Base-by-base conservation (phyloP, 2,888 invertebrate species). In the Volucella inanis region DNA sequence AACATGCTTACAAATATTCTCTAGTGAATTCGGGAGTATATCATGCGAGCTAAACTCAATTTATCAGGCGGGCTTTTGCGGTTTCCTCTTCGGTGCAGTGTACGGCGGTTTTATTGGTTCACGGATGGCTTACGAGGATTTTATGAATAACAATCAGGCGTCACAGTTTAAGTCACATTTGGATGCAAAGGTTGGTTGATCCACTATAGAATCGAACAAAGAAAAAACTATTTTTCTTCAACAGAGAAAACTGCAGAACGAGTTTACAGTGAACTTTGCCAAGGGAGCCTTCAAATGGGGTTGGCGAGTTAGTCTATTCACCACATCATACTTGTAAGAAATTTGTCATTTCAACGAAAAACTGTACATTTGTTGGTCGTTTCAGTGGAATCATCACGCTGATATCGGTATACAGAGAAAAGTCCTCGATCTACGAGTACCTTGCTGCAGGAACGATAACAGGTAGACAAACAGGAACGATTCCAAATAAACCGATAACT, bases 61-160 rank as follows among this genome's bases (percentile, higher is more conserved):
- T 2, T 89, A 94, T 43, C 95, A 96, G 90, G 93, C 94, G 3
- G 91, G 93, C 6, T 89, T 94, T 55, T 88, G 93, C 79, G 96
- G 95, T 14, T 91, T 93, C 3, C 92, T 96, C 57, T 76, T 94
- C 22, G 97, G 96, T 14, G 94, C 93, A 0, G 87, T 94, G 54
- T 93, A 95, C 89, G 96, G 96, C 67, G 96, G 96, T 38, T 92
- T 95, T 88, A 89, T 93, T 2, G 91, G 93, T 87, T 94, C 95
- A 11, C 93, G 94, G 87, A 89, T 90, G 3, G 93, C 95, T 1
- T 95, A 95, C 88, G 86, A 94, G 52, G 93, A 94, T 88, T 96
- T 96, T 88, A 94, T 96, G 90, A 94, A 94, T 90, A 95, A 93
- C 87, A 96, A 96, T 91, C 94, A 96, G 92, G 96, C 96, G 9